phyloP scores from a whole-genome alignment of 1,140 invertebrate species.

The Stegodyphus mimosarum region DNA sequence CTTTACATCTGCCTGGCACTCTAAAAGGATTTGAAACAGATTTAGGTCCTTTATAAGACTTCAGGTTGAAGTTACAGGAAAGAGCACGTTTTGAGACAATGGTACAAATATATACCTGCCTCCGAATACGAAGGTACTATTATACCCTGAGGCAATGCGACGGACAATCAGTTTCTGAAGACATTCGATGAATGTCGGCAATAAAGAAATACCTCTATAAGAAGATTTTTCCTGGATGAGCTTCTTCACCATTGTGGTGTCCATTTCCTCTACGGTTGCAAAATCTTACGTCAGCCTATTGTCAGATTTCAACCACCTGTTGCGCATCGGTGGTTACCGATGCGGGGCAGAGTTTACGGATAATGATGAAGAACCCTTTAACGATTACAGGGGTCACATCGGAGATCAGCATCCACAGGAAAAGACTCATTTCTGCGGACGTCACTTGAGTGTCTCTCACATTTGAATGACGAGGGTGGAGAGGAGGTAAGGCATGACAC shows the following conservation, averaged over 20 bases:
- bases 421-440: neutral
- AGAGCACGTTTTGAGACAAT: too few species aligned
- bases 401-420: neutral
- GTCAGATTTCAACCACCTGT: neutral
- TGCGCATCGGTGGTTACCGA: neutral
- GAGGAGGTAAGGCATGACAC: too few species aligned
- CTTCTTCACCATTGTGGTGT: neutral
- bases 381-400: neutral
- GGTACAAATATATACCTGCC: too few species aligned
- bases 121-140: too few species aligned
- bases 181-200: neutral
- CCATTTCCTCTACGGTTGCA: neutral
- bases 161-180: neutral
- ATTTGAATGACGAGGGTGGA: neutral
- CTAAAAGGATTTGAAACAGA: too few species aligned
- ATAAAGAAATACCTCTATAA: neutral
- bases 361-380: neutral
- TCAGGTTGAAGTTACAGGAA: too few species aligned
- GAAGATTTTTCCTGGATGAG: neutral
- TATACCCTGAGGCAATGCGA: too few species aligned
- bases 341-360: conserved; percentile 6
- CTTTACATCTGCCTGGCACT: too few species aligned
- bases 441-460: neutral
- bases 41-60: too few species aligned
- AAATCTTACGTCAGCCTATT: conserved; percentile 12